These are phyloP conservation scores for Megaptera novaeangliae DNA, from an alignment of 2,113 vertebrate genomes.

Conservation along the genomic window DNA sequence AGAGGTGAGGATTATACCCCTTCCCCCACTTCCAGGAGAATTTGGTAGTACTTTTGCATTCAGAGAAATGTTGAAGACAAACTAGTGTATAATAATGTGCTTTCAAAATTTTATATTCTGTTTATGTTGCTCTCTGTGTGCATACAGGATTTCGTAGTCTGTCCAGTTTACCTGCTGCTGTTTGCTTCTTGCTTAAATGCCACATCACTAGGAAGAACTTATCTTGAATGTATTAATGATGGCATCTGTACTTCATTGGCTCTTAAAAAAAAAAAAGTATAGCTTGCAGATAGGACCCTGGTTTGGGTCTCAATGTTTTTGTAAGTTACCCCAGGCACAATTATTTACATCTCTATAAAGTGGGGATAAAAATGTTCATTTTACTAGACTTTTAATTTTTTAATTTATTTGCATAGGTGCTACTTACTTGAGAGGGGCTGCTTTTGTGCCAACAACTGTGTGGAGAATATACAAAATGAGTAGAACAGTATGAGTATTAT, in stretches of 20 bases:
- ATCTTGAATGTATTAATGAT: slow-evolving; percentile 2
- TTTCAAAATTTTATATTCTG: background rate
- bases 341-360: background rate
- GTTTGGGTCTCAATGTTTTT: background rate
- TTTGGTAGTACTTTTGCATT: slow-evolving; percentile 2
- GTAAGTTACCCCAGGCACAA: background rate
- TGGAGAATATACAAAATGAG: background rate
- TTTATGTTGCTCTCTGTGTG: background rate
- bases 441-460: background rate
- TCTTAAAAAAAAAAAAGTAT: background rate
- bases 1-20: background rate
- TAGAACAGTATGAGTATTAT: background rate
- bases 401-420: background rate
- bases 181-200: slow-evolving; percentile 16
- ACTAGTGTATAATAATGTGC: background rate
- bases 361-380: background rate
- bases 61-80: background rate
- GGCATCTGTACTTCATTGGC: background rate
- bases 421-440: background rate
- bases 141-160: background rate
- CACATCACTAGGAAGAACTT: background rate
- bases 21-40: background rate
- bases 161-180: background rate
- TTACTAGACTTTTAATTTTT: background rate
- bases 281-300: background rate